Evolutionary conservation across 2,797 vertebrate species (phyloP).

Genomic region (Triplophysa bombifrons): DNA sequence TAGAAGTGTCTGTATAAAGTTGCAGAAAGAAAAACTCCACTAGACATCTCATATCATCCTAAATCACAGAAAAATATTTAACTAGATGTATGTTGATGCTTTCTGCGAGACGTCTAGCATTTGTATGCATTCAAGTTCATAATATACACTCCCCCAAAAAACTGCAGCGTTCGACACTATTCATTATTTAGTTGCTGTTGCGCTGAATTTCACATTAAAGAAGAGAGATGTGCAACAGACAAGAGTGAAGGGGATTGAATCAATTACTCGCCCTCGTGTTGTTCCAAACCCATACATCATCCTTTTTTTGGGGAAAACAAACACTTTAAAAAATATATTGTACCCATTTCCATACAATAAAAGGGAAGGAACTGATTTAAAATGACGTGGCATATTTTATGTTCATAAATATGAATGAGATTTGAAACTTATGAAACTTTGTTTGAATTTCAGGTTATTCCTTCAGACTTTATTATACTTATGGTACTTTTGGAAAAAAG

Average conservation of each 20-base stretch:
- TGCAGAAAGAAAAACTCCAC: background rate
- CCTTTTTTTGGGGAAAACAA: background rate
- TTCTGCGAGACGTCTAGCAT: background rate
- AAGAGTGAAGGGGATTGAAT: background rate
- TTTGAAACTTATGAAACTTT: background rate
- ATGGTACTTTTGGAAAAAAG: no score
- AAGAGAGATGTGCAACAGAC: background rate
- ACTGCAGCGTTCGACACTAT: background rate
- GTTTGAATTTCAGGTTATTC: no score
- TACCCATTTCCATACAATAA: background rate
- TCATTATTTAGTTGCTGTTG: background rate
- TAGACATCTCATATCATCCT: background rate
- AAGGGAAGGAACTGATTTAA: background rate
- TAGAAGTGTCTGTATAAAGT: background rate
- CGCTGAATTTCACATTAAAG: slow-evolving; percentile 21
- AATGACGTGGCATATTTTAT: background rate
- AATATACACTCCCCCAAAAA: background rate
- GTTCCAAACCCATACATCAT: background rate
- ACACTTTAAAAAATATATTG: background rate
- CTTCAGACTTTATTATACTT: no score
- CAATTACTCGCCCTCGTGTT: background rate
- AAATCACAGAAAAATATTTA: background rate
- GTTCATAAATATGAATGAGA: background rate
- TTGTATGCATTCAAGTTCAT: background rate
- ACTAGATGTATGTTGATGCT: background rate